Evolutionary conservation across 2,113 vertebrate species (phyloP), one percentile per base, ranked within the genome.

Genomic region (Siniperca chuatsi): DNA sequence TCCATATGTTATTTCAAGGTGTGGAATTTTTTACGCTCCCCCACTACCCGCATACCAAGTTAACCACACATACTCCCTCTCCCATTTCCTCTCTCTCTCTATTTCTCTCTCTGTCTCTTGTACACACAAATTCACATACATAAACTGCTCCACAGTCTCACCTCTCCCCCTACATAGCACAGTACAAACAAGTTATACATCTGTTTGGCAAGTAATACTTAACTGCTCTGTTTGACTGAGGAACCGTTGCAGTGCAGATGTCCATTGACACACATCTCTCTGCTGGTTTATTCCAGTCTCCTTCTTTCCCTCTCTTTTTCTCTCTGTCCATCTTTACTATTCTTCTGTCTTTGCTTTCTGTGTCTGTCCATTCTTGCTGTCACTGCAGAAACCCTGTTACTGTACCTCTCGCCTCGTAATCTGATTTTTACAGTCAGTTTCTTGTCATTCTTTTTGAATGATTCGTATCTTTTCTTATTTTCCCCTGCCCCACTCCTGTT

Each of bases 21-120:
- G 93, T 92, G 93, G 93, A 95, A 94, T 93, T 92, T 93, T 82
- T 83, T 94, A 95, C 90, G 86, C 90, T 75, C 88, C 91, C 88
- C 90, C 88, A 75, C 88, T 75, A 73, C 85, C 67, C 66, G 6
- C 92, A 94, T 94, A 90, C 94, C 92, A 92, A 54, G 76, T 62
- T 73, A 88, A 94, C 93, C 93, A 81, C 94, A 92, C 80, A 80
- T 67, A 86, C 69, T 83, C 79, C 76, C 87, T 40, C 81, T 81
- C 78, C 79, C 81, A 48, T 84, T 83, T 75, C 64, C 74, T 80
- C 68, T 16, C 82, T 9, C 42, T 52, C 54, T 62, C n/a, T 57
- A 37, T 75, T 54, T 66, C 69, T 65, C 68, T 29, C 54, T 81
- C 69, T 54, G 68, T 78, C 52, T 78, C 90, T 80, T 69, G 15